Base-by-base conservation (phyloP, 2,797 vertebrate species). In the Fundulus diaphanus region DNA sequence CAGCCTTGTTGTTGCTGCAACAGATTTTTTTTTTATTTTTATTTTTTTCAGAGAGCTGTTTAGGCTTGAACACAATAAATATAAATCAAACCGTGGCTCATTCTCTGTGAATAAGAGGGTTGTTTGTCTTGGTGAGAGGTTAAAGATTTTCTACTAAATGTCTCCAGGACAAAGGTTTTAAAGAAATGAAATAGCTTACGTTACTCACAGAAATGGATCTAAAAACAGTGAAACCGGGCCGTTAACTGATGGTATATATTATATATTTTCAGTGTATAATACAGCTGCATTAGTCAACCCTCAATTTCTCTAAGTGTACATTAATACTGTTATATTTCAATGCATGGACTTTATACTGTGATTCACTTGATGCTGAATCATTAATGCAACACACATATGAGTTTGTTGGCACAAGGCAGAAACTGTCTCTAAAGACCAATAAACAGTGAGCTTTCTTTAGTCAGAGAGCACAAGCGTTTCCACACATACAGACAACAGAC, bases 341-440 rank as follows among this genome's bases (percentile, higher is more conserved):
- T 40, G 27, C 46, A 63, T 20, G 65, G 44, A 48, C 49, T 49
- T 31, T 54, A 24, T 0, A 40, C 42, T 70, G 80, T 68, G 24
- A 78, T 40, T 81, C 61, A 74, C 82, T 83, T 81, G 82, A 85
- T 59, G 79, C 63, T 80, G 82, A 91, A 89, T 89, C 77, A 90
- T 92, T 90, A 70, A 93, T 83, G 82, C 56, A 65, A 70, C 68
- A 31, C 27, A 69, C 79, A 75, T 6, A 51, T 68, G 63, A 48
- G 74, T 22, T 37, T 33, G 81, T 85, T 80, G 79, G 79, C 79
- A 56, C 85, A 77, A 61, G 79, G 42, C 76, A 73, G 65, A 76
- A 79, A 73, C 69, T 9, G 20, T 83, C 78, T 81, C 79, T 59
- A 35, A 77, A 72, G 85, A 84, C 80, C 85, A 72, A 44, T 83